Base-by-base conservation (phyloP, 92 coral and sea anemone genomes). In the Galaxea fascicularis region DNA sequence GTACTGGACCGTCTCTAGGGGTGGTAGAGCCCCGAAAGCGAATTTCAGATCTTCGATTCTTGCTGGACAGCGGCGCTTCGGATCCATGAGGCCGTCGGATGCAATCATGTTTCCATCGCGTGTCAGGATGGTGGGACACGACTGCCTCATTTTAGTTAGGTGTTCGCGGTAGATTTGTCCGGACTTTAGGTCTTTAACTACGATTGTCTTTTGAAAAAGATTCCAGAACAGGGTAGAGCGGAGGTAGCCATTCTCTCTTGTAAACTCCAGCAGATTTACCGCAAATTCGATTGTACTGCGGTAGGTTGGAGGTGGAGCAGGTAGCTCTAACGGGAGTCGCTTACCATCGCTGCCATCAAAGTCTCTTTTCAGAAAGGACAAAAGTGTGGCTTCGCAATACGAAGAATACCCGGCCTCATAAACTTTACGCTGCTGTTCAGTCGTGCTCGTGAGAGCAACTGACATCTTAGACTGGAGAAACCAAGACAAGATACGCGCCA, bases 21-120 rank as follows among this genome's bases (percentile, higher is more conserved):
- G 91, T 6, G 98, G 98, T 31, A 94, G 63, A 44, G 92, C 89
- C 0, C 98, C 98, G 72, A 94, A 94, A 21, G 94, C 56, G 45
- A 89, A 89, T 54, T 56, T 92, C 79, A 94, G 65, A 14, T 89
- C 89, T 67, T 65, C 71, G 6, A 94, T 76, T 47, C 81, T 83
- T 28, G 58, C 78, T 12, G 98, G 98, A 15, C 98, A 94, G 53
- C 89, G 71, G 29, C 76, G 79, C 85, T 86, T 91, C 3, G 98
- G 98, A 69, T 94, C 98, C 98, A 94, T 94, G 46, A 94, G 82
- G 26, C 98, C 98, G 73, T 94, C 98, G 22, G 91, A 73, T 13
- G 98, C 98, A 44, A 94, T 94, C 93, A 94, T 87, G 83, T 94
- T 88, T 13, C 98, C 98, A 82, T 94, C 98, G 66, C 87, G 90